Evolutionary conservation across 2,113 vertebrate species (phyloP).

Genomic region (Alectura lathami): DNA sequence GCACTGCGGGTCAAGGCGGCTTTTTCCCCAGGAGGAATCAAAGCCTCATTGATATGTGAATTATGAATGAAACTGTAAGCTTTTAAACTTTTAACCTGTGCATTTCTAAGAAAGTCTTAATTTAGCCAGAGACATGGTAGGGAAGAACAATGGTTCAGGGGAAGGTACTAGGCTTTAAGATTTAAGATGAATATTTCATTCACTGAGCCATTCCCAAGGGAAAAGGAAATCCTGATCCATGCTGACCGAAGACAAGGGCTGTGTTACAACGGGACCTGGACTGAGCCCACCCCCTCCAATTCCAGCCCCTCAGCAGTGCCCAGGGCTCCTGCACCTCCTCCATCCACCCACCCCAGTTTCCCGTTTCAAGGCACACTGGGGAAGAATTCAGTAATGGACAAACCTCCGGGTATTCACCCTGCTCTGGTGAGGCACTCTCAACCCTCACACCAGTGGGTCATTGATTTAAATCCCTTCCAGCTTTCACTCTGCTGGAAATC

Average conservation of each 20-base stretch:
- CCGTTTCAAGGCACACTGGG: background rate
- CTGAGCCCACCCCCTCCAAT: accelerated
- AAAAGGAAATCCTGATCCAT: background rate
- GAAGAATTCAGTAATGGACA: background rate
- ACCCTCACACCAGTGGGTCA: background rate
- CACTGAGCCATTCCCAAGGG: background rate
- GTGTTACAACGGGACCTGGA: background rate
- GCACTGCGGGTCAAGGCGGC: conserved; percentile 8
- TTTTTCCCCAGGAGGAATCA: conserved; percentile 41
- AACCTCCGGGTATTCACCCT: accelerated
- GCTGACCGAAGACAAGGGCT: background rate
- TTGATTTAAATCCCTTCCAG: background rate
- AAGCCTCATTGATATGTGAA: conserved; percentile 69
- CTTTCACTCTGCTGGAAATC: background rate
- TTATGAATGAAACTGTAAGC: conserved; percentile 74
- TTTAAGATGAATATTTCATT: background rate
- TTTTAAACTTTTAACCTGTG: conserved; percentile 74
- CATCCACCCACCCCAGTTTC: background rate
- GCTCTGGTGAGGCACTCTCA: background rate
- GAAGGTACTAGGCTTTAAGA: background rate
- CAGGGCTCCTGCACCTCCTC: background rate
- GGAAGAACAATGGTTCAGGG: conserved; percentile 12
- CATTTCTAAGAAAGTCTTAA: conserved; percentile 62
- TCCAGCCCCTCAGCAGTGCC: background rate
- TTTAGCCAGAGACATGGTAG: background rate